Percentiles rank a stretch among this genome's conserved stretches.
phyloP scores from a whole-genome alignment of 2,888 invertebrate species.

The Leptinotarsa rubiginosa region DNA sequence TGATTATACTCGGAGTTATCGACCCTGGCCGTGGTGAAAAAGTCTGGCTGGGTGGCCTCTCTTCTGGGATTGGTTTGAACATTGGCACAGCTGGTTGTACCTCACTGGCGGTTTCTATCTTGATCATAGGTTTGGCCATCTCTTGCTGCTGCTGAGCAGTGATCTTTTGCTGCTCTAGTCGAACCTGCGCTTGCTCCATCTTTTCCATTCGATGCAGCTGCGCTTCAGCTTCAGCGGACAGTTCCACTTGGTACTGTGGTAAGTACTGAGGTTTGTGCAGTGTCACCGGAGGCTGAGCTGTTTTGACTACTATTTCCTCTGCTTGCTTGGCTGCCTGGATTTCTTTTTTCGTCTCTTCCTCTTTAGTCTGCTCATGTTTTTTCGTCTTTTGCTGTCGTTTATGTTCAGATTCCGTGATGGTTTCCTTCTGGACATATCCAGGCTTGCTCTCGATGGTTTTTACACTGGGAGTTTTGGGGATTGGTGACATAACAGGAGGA shows the following conservation, averaged over 20 bases:
- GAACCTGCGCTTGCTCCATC: constrained; percentile 51
- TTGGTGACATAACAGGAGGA: constrained; percentile 53
- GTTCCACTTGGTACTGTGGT: constrained; percentile 75
- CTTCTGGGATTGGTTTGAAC: constrained; percentile 76
- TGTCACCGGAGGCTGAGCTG: constrained; percentile 53
- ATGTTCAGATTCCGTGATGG: constrained; percentile 52
- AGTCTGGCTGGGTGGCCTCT: constrained; percentile 64
- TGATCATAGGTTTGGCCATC: constrained; percentile 56
- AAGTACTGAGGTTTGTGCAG: constrained; percentile 74
- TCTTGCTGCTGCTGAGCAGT: constrained; percentile 24
- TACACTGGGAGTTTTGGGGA: constrained; percentile 48
- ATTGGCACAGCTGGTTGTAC: constrained; percentile 64
- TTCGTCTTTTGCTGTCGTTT: constrained; percentile 42
- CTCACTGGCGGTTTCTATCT: constrained; percentile 55
- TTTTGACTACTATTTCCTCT: constrained; percentile 57
- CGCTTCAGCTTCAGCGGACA: constrained; percentile 61
- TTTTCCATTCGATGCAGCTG: constrained; percentile 55
- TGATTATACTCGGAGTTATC: constrained; percentile 78
- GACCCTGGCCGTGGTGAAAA: constrained; percentile 72
- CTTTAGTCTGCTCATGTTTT: constrained; percentile 40
- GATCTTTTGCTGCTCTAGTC: constrained; percentile 42
- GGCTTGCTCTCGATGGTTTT: constrained; percentile 51
- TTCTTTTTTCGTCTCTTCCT: constrained; percentile 29
- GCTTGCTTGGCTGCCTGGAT: constrained; percentile 52
- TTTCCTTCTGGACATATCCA: constrained; percentile 48